These are phyloP conservation scores for Pempheris klunzingeri DNA, from an alignment of 2,797 vertebrate genomes.

Conservation along the genomic window DNA sequence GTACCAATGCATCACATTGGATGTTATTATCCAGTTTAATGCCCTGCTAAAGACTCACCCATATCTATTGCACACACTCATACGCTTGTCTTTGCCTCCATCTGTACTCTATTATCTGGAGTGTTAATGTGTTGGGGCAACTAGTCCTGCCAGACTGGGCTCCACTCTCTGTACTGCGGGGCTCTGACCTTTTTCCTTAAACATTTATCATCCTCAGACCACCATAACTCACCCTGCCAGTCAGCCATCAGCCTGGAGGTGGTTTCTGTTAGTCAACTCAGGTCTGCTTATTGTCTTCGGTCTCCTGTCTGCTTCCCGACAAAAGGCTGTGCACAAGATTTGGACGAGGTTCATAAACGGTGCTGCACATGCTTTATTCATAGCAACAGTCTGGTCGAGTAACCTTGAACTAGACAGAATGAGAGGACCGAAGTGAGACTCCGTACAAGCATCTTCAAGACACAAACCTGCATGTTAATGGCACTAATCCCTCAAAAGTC, in stretches of 20 bases:
- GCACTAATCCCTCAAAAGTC: slow-evolving; percentile 30
- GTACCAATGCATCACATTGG: too few relatives aligned
- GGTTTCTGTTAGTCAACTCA: slow-evolving; percentile 34
- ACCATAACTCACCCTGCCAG: slow-evolving; percentile 57
- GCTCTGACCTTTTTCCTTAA: slow-evolving; percentile 50
- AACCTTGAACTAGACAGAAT: slow-evolving; percentile 27
- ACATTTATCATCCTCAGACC: slow-evolving; percentile 49
- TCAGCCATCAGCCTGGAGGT: slow-evolving; percentile 31
- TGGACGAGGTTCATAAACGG: slow-evolving; percentile 12
- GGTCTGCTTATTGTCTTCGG: slow-evolving; percentile 38
- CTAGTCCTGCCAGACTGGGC: slow-evolving; percentile 17
- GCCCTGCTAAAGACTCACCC: neutral
- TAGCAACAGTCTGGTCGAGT: slow-evolving; percentile 13
- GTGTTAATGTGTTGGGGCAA: slow-evolving; percentile 39
- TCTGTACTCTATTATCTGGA: slow-evolving; percentile 59
- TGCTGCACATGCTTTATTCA: slow-evolving; percentile 28
- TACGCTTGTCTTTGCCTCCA: slow-evolving; percentile 23
- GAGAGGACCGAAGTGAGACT: slow-evolving; percentile 17
- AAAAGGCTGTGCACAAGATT: neutral
- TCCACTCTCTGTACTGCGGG: neutral
- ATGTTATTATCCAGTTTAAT: neutral
- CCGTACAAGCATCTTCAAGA: slow-evolving; percentile 4
- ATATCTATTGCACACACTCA: slow-evolving; percentile 4
- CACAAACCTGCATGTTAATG: slow-evolving; percentile 42
- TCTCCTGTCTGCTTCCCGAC: slow-evolving; percentile 26